Percentiles rank a stretch among this genome's conserved stretches.
phyloP scores from a whole-genome alignment of 2,113 vertebrate genomes.

The Scalopus aquaticus region DNA sequence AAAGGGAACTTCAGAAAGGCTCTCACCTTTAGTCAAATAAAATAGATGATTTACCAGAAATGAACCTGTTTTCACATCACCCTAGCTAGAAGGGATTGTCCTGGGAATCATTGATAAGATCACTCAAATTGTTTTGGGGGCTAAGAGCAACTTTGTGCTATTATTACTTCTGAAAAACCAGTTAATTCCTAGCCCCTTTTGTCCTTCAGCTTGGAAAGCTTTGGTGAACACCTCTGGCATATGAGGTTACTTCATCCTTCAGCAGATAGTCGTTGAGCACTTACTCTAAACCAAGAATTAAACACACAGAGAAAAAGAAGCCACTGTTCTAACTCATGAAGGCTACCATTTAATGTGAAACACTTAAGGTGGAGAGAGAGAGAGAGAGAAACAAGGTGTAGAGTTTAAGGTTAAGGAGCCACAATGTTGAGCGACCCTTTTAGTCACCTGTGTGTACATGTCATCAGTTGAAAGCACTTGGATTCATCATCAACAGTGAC shows the following conservation, averaged over 20 bases:
- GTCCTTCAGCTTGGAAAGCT: background rate
- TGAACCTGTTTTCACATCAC: background rate
- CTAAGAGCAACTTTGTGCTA: constrained; percentile 6
- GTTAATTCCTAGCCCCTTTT: background rate
- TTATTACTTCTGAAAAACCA: constrained; percentile 49
- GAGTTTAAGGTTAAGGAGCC: background rate
- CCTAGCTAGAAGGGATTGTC: background rate
- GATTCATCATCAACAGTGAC: background rate
- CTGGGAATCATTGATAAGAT: constrained; percentile 9
- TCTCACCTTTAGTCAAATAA: constrained; percentile 27
- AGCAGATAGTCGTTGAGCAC: background rate
- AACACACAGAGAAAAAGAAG: constrained; percentile 1
- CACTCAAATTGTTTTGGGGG: background rate
- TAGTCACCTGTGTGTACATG: background rate
- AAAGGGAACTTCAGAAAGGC: constrained; percentile 39
- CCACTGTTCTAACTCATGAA: background rate
- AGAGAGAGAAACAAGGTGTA: background rate
- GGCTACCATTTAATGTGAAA: background rate
- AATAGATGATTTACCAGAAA: background rate
- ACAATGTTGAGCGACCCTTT: background rate
- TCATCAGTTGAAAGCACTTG: background rate
- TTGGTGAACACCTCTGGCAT: background rate
- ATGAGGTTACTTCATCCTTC: background rate
- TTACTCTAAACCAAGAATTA: background rate
- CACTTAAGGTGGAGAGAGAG: background rate